Evolutionary conservation across 2,888 invertebrate species (phyloP), one percentile per base, ranked within the genome.

Genomic region (Conchocele bisecta): DNA sequence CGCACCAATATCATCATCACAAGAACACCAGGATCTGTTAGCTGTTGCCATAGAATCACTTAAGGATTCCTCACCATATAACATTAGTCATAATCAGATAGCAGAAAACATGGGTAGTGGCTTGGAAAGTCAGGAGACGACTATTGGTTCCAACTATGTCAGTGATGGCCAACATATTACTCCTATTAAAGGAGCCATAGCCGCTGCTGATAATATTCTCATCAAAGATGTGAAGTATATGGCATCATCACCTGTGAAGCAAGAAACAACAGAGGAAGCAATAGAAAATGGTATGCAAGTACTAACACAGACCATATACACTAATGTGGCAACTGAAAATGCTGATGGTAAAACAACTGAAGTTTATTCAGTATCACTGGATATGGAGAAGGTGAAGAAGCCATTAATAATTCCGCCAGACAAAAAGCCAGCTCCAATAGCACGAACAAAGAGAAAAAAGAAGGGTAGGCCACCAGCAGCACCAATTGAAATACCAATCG

Each of bases 41-140:
- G 54, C 72, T 35, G 76, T 76, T 44, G 76, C 76, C 53, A 76
- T 76, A 59, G 69, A 73, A 42, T 63, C 72, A 22, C 56, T 76
- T 11, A 57, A 63, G 22, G 72, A 67, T 54, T 58, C 53, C 6
- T 44, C 67, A n/a, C n/a, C n/a, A n/a, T n/a, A n/a, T n/a, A n/a
- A n/a, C n/a, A n/a, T n/a, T n/a, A n/a, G n/a, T n/a, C n/a, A n/a
- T n/a, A n/a, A n/a, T n/a, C n/a, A n/a, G n/a, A n/a, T n/a, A n/a
- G n/a, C n/a, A n/a, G n/a, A n/a, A n/a, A n/a, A n/a, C n/a, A n/a
- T n/a, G n/a, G n/a, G n/a, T n/a, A n/a, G n/a, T n/a, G n/a, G n/a
- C n/a, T n/a, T n/a, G n/a, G n/a, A n/a, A n/a, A n/a, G n/a, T n/a
- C n/a, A n/a, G n/a, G n/a, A n/a, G n/a, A n/a, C n/a, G n/a, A n/a